Evolutionary conservation across 2,888 invertebrate genomes (phyloP).

Genomic region (Sussaba pulchella): DNA sequence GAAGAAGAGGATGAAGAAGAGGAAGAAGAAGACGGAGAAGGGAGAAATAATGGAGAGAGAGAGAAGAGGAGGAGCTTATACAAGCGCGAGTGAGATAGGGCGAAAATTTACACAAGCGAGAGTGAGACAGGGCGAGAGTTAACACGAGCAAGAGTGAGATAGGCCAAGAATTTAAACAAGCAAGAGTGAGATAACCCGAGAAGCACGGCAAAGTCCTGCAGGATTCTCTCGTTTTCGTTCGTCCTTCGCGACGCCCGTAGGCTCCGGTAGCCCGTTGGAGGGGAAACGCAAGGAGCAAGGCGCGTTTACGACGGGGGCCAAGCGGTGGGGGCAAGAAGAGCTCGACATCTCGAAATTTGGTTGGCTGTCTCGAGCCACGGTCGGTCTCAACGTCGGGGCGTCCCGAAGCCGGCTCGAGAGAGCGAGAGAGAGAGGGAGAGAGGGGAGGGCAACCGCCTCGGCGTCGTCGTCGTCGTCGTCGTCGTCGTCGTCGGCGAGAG

Average conservation of each 20-base stretch:
- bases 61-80: conserved; percentile 27
- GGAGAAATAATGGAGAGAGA: neutral
- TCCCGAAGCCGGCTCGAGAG: conserved; percentile 54
- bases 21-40: too few relatives aligned
- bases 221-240: conserved; percentile 58
- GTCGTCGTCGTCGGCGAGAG: conserved; percentile 47
- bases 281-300: conserved; percentile 42
- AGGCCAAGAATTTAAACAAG: conserved; percentile 16
- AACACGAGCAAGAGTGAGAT: neutral
- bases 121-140: conserved; percentile 17
- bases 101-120: conserved; percentile 6
- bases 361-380: conserved; percentile 80
- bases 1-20: neutral
- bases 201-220: conserved; percentile 57
- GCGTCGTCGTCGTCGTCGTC: conserved; percentile 61
- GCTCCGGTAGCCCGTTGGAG: conserved; percentile 45
- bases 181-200: conserved; percentile 25
- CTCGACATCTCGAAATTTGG: conserved; percentile 82
- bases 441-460: conserved; percentile 40
- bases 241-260: conserved; percentile 67
- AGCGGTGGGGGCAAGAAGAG: conserved; percentile 71
- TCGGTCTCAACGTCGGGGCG: conserved; percentile 64
- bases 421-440: conserved; percentile 35
- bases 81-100: too few relatives aligned
- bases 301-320: conserved; percentile 44